Base-by-base conservation (phyloP, 2,888 invertebrate species). In the Monopis laevigella region DNA sequence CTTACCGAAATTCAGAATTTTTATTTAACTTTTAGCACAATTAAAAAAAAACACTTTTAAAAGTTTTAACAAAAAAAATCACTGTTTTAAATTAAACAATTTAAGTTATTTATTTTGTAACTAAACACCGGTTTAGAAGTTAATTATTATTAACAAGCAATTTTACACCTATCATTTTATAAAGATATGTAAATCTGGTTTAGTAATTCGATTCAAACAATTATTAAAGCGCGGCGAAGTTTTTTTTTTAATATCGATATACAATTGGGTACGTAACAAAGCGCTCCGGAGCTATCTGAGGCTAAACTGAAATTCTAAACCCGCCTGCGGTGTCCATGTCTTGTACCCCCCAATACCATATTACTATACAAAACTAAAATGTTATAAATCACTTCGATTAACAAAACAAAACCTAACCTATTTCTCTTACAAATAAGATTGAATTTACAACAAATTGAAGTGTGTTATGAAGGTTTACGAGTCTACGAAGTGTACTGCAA, bases 221-320 rank as follows among this genome's bases (percentile, higher is more conserved):
- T n/a, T n/a, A n/a, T n/a, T n/a, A n/a, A n/a, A n/a, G n/a, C n/a
- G n/a, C n/a, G n/a, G n/a, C n/a, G n/a, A n/a, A n/a, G n/a, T n/a
- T n/a, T n/a, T n/a, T n/a, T n/a, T n/a, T n/a, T n/a, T n/a, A n/a
- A n/a, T n/a, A n/a, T 17, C 17, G 32, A 10, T 8, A 32, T n/a
- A 80, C 78, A 80, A 78, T 77, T 63, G 67, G 51, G 26, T 59
- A 60, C 62, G 68, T 65, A 74, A 80, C 80, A 80, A 78, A 77
- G 77, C 70, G 73, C 71, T 67, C 69, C 75, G 73, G 58, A 65
- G 78, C 78, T 69, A 80, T 78, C 80, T 78, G 78, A 78, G 77
- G 78, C 77, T 75, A 60, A 65, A 80, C 80, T 80, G 80, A 80
- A 80, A 80, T 80, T 78, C 77, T 74, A 80, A 80, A 80, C 80